These are phyloP conservation scores for Pollenia labialis DNA, from an alignment of 2,888 invertebrate genomes.

Conservation along the genomic window DNA sequence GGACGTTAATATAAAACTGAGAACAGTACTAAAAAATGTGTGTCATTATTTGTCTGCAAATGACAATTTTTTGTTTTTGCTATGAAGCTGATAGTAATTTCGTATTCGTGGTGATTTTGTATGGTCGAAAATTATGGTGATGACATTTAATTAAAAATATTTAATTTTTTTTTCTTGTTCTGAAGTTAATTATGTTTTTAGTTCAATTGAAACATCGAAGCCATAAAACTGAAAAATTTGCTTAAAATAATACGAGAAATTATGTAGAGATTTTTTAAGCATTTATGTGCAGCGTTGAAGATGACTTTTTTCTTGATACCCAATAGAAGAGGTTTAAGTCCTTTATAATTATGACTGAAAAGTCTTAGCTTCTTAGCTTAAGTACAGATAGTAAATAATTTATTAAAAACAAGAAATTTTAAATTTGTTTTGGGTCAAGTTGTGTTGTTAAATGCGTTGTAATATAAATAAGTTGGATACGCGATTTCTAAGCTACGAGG, in stretches of 20 bases:
- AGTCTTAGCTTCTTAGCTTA: too few species aligned
- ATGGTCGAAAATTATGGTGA: constrained; percentile 51
- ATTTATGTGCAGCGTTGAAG: too few species aligned
- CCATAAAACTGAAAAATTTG: background rate
- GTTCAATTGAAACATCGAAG: constrained; percentile 8
- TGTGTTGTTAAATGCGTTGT: too few species aligned
- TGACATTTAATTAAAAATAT: constrained; percentile 71
- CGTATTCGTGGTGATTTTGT: constrained; percentile 26
- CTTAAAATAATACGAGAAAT: background rate
- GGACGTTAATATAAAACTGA: background rate
- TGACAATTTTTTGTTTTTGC: constrained; percentile 32
- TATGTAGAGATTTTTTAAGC: background rate
- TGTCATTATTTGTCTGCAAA: background rate
- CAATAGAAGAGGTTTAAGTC: too few species aligned
- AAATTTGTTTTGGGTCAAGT: too few species aligned
- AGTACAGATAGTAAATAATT: too few species aligned
- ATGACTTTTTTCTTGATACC: too few species aligned
- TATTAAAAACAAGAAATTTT: too few species aligned
- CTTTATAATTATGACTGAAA: too few species aligned
- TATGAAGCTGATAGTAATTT: background rate
- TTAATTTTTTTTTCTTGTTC: background rate
- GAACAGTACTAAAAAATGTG: background rate
- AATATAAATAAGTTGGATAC: too few species aligned
- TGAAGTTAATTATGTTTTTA: constrained; percentile 8
- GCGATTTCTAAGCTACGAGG: too few species aligned